Evolutionary conservation across 2,888 invertebrate genomes (phyloP), one percentile per base, ranked within the genome.

Genomic region (Schrankia costaestrigalis): DNA sequence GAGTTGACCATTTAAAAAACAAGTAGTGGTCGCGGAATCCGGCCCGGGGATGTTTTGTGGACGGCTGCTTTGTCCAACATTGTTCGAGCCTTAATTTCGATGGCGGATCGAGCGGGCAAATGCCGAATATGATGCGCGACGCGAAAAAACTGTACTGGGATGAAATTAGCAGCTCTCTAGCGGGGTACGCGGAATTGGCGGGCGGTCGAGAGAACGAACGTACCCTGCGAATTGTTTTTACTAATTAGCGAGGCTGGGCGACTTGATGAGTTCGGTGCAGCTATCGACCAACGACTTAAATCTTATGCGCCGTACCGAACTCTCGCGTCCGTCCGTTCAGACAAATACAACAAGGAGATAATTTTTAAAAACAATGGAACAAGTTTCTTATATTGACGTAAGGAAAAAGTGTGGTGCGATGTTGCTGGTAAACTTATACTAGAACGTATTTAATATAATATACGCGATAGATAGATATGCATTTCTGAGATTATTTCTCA

Each of bases 31-130:
- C 71, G 69, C 70, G 85, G 87, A 85, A 87, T 86, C 83, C 83
- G 79, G 85, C 76, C 68, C 71, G 60, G 60, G 74, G 67, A 84
- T 86, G 87, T 86, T 86, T 87, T 86, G 85, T 75, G 58, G 86
- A 86, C 87, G 87, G 86, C 62, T 75, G 87, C 87, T 87, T 88
- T 88, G 86, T 86, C 81, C 64, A 84, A 86, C 87, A 88, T 88
- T 87, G 87, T 86, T 84, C 80, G 71, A 69, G 75, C 85, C 82
- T 86, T 86, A 87, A 87, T 87, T 85, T 85, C 85, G 81, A 83
- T 78, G 84, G 83, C 71, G 79, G 68, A 81, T 82, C 84, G 82
- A 80, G 82, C 78, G 82, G 74, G 67, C 85, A 81, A 85, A 85
- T 84, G 80, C 86, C 87, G 85, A 87, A 86, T 88, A 86, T 86